Base-by-base conservation (phyloP, 2,797 vertebrate genomes). In the Gadopsis bispinosus region DNA sequence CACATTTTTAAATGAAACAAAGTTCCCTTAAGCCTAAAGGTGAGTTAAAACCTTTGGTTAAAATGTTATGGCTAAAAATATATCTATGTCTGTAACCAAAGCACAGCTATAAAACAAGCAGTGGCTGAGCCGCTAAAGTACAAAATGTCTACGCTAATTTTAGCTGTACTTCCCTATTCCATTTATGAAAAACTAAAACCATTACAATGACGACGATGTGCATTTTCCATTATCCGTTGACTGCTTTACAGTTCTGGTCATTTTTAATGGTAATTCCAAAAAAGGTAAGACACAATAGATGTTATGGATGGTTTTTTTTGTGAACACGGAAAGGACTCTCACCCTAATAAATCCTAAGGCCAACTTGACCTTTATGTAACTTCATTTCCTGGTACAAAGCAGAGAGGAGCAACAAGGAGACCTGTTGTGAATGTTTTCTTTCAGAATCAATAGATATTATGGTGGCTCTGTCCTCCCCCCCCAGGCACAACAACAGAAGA, bases 351-450 rank as follows among this genome's bases (percentile, higher is more conserved):
- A 79, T 64, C 50, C 64, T 20, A 66, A 22, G 11, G 45, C 9
- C 58, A 76, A 70, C 54, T 17, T 81, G 66, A 85, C 62, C 81
- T 81, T 81, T 82, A 53, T 65, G 65, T 78, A 85, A 87, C 55
- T 61, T 0, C 11, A 87, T 87, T 77, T 76, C 29, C 39, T 43
- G 5, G 39, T 71, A 11, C 63, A 66, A 50, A 84, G 75, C 26
- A 55, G 29, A 79, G 51, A 63, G 60, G 26, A 77, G 51, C 50
- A 83, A 55, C 35, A 45, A 45, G 33, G 20, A 69, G 62, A 56
- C 60, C 37, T 45, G 64, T 61, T 73, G 72, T 53, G 55, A 79
- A 80, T 74, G 73, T 78, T 78, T 79, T n/a, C 73, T 64, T 50
- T 68, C 22, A 73, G 39, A 79, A 86, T 86, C 74, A 54, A 78